phyloP scores from a whole-genome alignment of 2,888 invertebrate genomes.

The Cryptus armator region DNA sequence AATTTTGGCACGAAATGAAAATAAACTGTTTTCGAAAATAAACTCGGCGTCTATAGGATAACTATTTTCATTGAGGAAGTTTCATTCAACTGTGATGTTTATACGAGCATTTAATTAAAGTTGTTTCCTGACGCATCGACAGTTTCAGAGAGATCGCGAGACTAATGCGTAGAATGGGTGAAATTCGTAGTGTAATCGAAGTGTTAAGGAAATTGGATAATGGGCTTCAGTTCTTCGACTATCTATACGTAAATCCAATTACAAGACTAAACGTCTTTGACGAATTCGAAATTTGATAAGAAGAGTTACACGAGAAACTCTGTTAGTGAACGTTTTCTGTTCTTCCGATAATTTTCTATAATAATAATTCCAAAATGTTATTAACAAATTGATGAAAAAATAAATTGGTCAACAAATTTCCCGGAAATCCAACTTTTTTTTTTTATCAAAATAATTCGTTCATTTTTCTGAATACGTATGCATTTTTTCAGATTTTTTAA shows the following conservation, averaged over 20 bases:
- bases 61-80: constrained; percentile 63
- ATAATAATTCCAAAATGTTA: no score
- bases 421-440: no score
- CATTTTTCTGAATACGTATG: no score
- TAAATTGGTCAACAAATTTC: no score
- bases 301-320: no score
- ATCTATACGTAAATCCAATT: background rate
- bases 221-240: background rate
- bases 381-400: no score
- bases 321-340: no score
- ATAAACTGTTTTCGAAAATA: constrained; percentile 58
- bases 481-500: no score
- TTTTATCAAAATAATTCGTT: no score
- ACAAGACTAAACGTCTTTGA: background rate
- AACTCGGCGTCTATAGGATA: constrained; percentile 38
- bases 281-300: background rate
- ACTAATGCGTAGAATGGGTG: background rate
- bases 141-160: background rate
- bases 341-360: no score
- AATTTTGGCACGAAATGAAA: constrained; percentile 55
- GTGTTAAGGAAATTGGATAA: background rate
- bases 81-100: constrained; percentile 59
- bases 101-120: background rate
- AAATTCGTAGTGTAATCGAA: background rate
- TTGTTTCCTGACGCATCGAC: constrained; percentile 15